phyloP scores from a whole-genome alignment of 2,797 vertebrate species.

The Kryptolebias ocellatus region DNA sequence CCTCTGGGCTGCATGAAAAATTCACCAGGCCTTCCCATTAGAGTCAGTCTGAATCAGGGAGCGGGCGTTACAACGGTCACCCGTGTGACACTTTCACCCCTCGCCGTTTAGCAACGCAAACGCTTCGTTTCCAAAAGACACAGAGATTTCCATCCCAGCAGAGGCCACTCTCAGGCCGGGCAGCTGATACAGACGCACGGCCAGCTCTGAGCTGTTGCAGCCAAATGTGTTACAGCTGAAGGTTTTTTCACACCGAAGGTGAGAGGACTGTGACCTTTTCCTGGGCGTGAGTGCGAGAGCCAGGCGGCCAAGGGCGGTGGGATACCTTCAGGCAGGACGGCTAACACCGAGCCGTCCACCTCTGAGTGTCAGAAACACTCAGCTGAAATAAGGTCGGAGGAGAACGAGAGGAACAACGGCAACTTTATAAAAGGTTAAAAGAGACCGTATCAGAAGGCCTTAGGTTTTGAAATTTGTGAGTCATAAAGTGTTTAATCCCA shows the following conservation, averaged over 20 bases:
- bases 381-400: background rate
- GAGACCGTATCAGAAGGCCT: background rate
- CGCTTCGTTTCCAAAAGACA: conserved; percentile 59
- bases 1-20: conserved; percentile 92
- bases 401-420: background rate
- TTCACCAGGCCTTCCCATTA: conserved; percentile 92
- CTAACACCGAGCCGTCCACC: conserved; percentile 8
- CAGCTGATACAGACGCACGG: conserved; percentile 15
- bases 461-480: too few relatives aligned
- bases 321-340: conserved; percentile 54
- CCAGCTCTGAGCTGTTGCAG: conserved; percentile 33
- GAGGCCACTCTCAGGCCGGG: conserved; percentile 9
- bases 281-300: conserved; percentile 42
- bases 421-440: background rate
- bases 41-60: conserved; percentile 87
- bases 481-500: too few relatives aligned
- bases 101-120: conserved; percentile 69
- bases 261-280: conserved; percentile 73
- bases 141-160: conserved; percentile 60
- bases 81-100: conserved; percentile 52
- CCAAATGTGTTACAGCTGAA: conserved; percentile 51
- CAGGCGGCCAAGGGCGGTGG: conserved; percentile 36
- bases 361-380: conserved; percentile 26
- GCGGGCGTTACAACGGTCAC: conserved; percentile 56
- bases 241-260: conserved; percentile 70